Evolutionary conservation across 2,113 vertebrate species (phyloP).

Genomic region (Alexandromys fortis): DNA sequence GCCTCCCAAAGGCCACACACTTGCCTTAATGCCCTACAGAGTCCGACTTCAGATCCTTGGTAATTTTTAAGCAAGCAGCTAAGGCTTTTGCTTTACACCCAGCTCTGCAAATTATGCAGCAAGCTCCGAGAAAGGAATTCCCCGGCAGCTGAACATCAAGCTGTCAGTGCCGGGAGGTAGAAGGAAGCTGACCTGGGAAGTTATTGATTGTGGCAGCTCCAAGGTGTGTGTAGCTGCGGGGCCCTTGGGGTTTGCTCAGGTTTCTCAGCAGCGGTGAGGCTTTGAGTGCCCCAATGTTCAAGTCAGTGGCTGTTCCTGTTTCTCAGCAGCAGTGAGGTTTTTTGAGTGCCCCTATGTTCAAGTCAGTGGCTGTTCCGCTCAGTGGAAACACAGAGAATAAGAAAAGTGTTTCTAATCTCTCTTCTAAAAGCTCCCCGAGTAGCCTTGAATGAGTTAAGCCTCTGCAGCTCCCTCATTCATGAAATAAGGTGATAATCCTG

Average conservation of each 20-base stretch:
- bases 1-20: not conserved
- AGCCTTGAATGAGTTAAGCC: not conserved
- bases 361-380: not conserved
- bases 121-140: not conserved
- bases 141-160: not conserved
- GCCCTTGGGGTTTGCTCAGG: no score
- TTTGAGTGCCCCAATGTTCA: not conserved
- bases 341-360: not conserved
- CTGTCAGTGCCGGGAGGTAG: not conserved
- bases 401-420: slow-evolving; percentile 7
- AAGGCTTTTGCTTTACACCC: not conserved
- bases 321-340: not conserved
- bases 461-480: slow-evolving; percentile 60
- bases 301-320: not conserved
- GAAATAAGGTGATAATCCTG: slow-evolving; percentile 51
- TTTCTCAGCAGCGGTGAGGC: not conserved
- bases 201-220: not conserved
- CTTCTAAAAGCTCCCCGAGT: not conserved
- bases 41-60: not conserved
- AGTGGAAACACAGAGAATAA: slow-evolving; percentile 17
- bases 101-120: not conserved
- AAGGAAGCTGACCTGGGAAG: not conserved
- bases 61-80: not conserved
- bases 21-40: not conserved
- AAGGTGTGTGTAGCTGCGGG: not conserved